Conservation (phyloP, 92 coral and sea anemone species). For the Montipora capitata region DNA sequence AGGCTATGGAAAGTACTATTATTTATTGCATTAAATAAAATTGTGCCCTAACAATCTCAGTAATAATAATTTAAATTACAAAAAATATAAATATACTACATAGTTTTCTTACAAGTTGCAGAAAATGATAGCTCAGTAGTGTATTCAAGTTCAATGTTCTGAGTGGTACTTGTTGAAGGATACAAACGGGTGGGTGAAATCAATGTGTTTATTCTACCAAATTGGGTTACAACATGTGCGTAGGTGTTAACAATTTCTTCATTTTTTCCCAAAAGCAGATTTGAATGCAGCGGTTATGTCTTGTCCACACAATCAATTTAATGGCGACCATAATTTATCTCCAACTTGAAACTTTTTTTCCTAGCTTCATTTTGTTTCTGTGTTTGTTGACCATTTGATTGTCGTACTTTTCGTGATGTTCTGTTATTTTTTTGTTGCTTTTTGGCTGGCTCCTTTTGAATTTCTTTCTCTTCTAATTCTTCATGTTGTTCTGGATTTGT, state of each 20-base stretch:
- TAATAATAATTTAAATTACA: too few relatives aligned
- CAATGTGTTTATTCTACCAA: constrained; percentile 32
- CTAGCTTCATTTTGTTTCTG: constrained; percentile 21
- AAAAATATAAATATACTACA: not conserved
- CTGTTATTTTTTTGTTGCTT: constrained; percentile 26
- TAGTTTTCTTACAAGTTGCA: constrained; percentile 28
- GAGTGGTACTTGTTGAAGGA: constrained; percentile 19
- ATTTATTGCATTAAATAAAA: too few relatives aligned
- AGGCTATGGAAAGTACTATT: too few relatives aligned
- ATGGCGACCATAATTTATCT: constrained; percentile 6
- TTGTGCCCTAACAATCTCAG: too few relatives aligned
- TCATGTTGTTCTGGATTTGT: not conserved
- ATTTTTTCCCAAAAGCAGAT: constrained; percentile 53
- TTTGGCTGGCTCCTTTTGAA: not conserved
- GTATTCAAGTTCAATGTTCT: constrained; percentile 34
- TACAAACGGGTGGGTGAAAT: constrained; percentile 27
- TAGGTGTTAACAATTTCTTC: constrained; percentile 21
- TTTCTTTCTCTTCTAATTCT: not conserved
- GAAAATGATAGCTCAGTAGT: constrained; percentile 31
- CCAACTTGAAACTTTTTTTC: constrained; percentile 6
- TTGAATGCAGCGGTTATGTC: constrained; percentile 54
- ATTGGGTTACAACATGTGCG: constrained; percentile 24
- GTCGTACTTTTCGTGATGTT: constrained; percentile 61
- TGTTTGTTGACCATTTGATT: constrained; percentile 25
- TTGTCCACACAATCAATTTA: constrained; percentile 60